Evolutionary conservation across 1,140 invertebrate genomes (phyloP).

Genomic region (Brachionus asplanchnoidis): DNA sequence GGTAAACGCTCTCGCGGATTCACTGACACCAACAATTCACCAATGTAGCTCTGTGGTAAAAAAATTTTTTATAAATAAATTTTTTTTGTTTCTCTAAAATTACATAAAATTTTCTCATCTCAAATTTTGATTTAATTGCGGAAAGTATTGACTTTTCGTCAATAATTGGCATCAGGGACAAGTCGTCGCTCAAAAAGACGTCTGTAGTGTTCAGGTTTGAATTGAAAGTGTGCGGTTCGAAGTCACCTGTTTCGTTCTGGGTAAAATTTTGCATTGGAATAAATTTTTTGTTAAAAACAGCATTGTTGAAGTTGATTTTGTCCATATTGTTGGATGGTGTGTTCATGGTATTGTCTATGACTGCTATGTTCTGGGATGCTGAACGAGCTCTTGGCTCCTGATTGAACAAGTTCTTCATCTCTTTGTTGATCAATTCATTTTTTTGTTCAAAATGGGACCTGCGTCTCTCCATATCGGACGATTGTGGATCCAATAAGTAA

Average conservation of each 20-base stretch:
- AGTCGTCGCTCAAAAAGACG: slow-evolving; percentile 19
- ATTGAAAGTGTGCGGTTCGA: neutral
- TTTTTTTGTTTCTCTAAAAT: neutral
- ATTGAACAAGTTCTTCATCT: slow-evolving; percentile 23
- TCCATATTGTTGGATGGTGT: neutral
- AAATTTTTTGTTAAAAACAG: slow-evolving; percentile 17
- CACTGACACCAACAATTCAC: slow-evolving; percentile 72
- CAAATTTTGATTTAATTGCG: slow-evolving; percentile 9
- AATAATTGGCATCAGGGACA: slow-evolving; percentile 10
- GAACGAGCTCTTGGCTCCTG: neutral
- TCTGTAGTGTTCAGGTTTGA: slow-evolving; percentile 23
- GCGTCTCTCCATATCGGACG: neutral
- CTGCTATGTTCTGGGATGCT: neutral
- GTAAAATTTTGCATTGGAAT: slow-evolving; percentile 13
- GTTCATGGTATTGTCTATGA: slow-evolving; percentile 11
- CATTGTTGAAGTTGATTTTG: slow-evolving; percentile 33
- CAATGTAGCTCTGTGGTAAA: slow-evolving; percentile 68
- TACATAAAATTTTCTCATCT: slow-evolving; percentile 40
- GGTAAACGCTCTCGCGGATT: slow-evolving; percentile 82
- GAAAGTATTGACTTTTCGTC: slow-evolving; percentile 25
- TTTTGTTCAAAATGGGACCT: neutral
- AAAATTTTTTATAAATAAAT: neutral
- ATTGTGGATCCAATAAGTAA: neutral
- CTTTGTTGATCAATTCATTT: slow-evolving; percentile 10
- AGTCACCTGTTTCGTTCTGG: neutral